These are phyloP conservation scores for Spheniscus humboldti DNA, from an alignment of 2,797 vertebrate genomes.

Conservation along the genomic window DNA sequence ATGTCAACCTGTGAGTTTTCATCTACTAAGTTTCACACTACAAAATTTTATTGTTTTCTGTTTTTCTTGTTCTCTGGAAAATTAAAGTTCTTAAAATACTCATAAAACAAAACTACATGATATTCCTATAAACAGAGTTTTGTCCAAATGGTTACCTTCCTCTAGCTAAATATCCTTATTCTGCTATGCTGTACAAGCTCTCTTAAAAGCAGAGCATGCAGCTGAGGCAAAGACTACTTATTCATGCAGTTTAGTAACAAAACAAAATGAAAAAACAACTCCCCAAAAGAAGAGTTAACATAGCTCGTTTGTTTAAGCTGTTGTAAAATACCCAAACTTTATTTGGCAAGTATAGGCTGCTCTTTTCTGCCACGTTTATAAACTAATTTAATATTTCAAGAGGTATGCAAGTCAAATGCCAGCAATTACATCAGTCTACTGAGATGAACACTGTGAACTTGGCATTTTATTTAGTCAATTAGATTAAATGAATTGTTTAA, in stretches of 20 bases:
- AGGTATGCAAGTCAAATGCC: slow-evolving; percentile 49
- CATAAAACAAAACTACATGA: background rate
- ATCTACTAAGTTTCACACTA: background rate
- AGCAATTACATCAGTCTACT: slow-evolving; percentile 51
- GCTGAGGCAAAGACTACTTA: background rate
- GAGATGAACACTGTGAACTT: slow-evolving; percentile 48
- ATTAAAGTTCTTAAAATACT: background rate
- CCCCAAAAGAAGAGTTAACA: background rate
- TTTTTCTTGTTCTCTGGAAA: background rate
- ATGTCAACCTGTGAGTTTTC: slow-evolving; percentile 40
- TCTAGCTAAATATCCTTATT: background rate
- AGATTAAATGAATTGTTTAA: slow-evolving; percentile 22
- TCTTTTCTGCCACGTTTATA: slow-evolving; percentile 60
- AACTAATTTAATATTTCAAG: slow-evolving; percentile 65
- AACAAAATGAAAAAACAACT: background rate
- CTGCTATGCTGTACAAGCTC: background rate
- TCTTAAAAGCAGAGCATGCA: background rate
- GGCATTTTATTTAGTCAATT: slow-evolving; percentile 7
- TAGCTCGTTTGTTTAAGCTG: background rate
- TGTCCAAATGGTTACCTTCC: background rate
- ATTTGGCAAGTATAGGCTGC: slow-evolving; percentile 28
- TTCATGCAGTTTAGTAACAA: background rate
- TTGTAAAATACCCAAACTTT: slow-evolving; percentile 50
- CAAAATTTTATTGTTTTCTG: background rate
- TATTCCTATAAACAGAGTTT: background rate